These are phyloP conservation scores for Colletes gigas DNA, from an alignment of 1,140 invertebrate species.

Conservation along the genomic window DNA sequence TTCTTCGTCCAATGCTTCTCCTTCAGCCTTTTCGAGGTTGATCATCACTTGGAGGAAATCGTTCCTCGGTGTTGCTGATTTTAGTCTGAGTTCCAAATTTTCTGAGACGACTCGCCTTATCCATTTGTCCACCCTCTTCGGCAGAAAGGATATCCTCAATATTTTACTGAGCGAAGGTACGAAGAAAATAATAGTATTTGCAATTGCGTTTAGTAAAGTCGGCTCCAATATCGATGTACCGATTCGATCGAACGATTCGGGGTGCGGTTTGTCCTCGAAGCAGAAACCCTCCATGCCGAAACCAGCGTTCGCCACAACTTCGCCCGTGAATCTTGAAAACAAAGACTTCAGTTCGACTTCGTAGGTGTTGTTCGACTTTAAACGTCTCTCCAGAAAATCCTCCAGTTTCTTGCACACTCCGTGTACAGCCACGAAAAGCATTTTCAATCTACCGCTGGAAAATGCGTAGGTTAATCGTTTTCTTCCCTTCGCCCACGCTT, in stretches of 20 bases:
- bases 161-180: slow-evolving; percentile 15
- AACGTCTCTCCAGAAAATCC: slow-evolving; percentile 43
- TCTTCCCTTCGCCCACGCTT: slow-evolving; percentile 53
- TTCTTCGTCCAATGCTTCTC: slow-evolving; percentile 50
- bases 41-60: slow-evolving; percentile 66
- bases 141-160: slow-evolving; percentile 26
- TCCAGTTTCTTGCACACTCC: slow-evolving; percentile 53
- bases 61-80: slow-evolving; percentile 24
- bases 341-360: slow-evolving; percentile 71
- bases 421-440: slow-evolving; percentile 15
- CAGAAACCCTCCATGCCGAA: slow-evolving; percentile 75
- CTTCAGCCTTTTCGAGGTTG: slow-evolving; percentile 37
- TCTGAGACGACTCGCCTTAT: slow-evolving; percentile 48
- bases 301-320: slow-evolving; percentile 80
- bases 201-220: not conserved
- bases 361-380: slow-evolving; percentile 8
- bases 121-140: slow-evolving; percentile 21
- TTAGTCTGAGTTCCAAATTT: slow-evolving; percentile 35
- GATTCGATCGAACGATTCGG: slow-evolving; percentile 42
- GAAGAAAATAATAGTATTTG: slow-evolving; percentile 15
- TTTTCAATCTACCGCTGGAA: slow-evolving; percentile 56
- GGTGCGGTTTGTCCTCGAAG: slow-evolving; percentile 47
- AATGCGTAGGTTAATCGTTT: slow-evolving; percentile 50
- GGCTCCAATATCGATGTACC: slow-evolving; percentile 59
- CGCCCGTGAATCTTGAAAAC: slow-evolving; percentile 78